phyloP scores from a whole-genome alignment of 2,888 invertebrate genomes.

The Chrysotoxum bicinctum region DNA sequence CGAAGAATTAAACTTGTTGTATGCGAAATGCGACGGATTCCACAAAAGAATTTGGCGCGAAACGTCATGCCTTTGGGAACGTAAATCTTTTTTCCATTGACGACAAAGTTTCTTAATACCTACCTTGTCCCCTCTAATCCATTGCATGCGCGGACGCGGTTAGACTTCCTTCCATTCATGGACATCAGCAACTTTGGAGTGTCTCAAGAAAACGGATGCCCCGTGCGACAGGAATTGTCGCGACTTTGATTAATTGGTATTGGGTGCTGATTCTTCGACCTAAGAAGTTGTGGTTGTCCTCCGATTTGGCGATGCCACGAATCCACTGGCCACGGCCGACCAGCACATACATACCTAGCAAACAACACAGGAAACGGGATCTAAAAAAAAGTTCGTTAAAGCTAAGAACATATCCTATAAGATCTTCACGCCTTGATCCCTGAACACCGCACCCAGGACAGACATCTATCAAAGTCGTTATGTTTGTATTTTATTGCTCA shows the following conservation, averaged over 20 bases:
- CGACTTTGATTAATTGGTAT: constrained; percentile 78
- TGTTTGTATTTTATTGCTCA: constrained; percentile 68
- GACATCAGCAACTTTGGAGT: constrained; percentile 8
- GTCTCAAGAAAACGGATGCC: constrained; percentile 39
- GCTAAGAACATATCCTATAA: constrained; percentile 9
- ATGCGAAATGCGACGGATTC: neutral
- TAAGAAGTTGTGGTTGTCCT: constrained; percentile 19
- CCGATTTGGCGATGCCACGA: neutral
- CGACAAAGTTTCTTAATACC: constrained; percentile 3
- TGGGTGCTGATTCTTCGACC: constrained; percentile 74
- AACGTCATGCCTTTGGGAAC: neutral
- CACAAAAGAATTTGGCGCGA: constrained; percentile 41
- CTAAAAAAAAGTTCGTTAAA: constrained; percentile 27
- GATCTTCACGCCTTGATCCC: constrained; percentile 42
- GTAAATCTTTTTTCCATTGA: constrained; percentile 3
- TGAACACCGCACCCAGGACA: constrained; percentile 19
- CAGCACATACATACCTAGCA: neutral
- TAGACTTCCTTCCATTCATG: constrained; percentile 42
- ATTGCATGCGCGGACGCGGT: neutral
- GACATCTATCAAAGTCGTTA: constrained; percentile 71
- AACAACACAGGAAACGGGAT: constrained; percentile 15
- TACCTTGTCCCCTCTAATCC: constrained; percentile 24
- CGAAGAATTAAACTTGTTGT: constrained; percentile 28
- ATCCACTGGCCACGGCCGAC: neutral
- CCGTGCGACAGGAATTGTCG: constrained; percentile 75